Evolutionary conservation across 2,113 vertebrate genomes (phyloP).

Genomic region (Chelonoidis abingdonii): DNA sequence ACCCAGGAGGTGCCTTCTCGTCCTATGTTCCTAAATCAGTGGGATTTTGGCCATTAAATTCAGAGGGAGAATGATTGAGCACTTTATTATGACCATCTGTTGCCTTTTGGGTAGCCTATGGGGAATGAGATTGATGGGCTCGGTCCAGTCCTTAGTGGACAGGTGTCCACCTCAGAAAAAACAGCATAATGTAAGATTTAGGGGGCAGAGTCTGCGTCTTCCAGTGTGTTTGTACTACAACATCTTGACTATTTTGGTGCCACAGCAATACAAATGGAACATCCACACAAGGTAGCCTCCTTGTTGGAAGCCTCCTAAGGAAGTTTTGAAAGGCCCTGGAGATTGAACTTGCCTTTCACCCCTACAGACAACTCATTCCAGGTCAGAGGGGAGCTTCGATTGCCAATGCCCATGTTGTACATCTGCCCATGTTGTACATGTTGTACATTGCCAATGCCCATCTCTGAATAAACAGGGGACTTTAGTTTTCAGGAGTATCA

Average conservation of each 20-base stretch:
- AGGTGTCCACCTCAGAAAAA: not conserved
- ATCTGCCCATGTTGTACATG: not conserved
- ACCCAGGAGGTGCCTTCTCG: not conserved
- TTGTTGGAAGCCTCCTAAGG: not conserved
- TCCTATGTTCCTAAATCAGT: not conserved
- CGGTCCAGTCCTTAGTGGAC: not conserved
- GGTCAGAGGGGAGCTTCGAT: not conserved
- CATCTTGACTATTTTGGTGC: not conserved
- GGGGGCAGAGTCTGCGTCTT: not conserved
- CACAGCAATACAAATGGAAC: not conserved
- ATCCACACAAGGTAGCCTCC: not conserved
- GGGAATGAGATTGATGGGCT: not conserved
- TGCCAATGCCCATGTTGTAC: not conserved
- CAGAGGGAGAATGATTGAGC: not conserved
- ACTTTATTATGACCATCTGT: not conserved
- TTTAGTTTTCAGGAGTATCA: not conserved
- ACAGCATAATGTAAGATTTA: not conserved
- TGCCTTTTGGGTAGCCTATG: not conserved
- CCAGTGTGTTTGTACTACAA: not conserved
- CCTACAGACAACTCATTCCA: not conserved
- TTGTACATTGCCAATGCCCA: no score
- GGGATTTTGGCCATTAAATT: not conserved
- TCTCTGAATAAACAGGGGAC: not conserved
- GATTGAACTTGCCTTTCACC: not conserved
- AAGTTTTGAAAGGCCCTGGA: not conserved